These are phyloP conservation scores for Actinemys pallida DNA, from an alignment of 2,113 vertebrate species.

Conservation along the genomic window DNA sequence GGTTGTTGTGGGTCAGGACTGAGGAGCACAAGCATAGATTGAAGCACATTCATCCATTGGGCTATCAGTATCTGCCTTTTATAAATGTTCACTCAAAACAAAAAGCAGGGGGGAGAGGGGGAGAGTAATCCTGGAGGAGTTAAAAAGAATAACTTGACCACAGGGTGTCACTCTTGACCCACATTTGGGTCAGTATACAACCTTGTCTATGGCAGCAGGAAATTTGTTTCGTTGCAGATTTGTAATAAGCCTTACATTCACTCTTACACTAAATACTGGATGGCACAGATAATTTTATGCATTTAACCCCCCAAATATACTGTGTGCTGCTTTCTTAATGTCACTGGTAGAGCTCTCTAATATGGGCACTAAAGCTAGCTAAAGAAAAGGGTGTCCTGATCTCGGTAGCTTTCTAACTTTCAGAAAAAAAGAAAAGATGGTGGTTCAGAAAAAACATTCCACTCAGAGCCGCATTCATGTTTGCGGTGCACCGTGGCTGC, in stretches of 20 bases:
- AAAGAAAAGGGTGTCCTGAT: background rate
- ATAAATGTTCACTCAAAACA: background rate
- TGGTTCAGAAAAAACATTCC: background rate
- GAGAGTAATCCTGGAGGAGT: background rate
- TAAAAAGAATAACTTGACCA: constrained; percentile 67
- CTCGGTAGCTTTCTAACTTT: background rate
- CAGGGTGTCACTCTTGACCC: constrained; percentile 85
- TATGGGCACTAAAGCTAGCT: background rate
- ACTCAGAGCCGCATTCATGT: background rate
- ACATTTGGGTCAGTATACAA: constrained; percentile 45
- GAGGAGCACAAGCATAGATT: background rate
- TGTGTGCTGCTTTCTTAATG: background rate
- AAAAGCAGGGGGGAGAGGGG: background rate
- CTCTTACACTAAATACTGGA: background rate
- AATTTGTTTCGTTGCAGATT: background rate
- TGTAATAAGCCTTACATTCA: background rate
- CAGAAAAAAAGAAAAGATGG: background rate
- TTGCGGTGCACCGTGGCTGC: background rate
- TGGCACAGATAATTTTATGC: background rate
- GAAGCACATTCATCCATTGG: background rate
- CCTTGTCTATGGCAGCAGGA: constrained; percentile 33
- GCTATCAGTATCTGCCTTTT: background rate
- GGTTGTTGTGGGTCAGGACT: background rate
- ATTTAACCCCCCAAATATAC: background rate
- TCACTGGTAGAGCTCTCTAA: background rate